phyloP scores from a whole-genome alignment of 2,113 vertebrate genomes.

The Antechinus flavipes region DNA sequence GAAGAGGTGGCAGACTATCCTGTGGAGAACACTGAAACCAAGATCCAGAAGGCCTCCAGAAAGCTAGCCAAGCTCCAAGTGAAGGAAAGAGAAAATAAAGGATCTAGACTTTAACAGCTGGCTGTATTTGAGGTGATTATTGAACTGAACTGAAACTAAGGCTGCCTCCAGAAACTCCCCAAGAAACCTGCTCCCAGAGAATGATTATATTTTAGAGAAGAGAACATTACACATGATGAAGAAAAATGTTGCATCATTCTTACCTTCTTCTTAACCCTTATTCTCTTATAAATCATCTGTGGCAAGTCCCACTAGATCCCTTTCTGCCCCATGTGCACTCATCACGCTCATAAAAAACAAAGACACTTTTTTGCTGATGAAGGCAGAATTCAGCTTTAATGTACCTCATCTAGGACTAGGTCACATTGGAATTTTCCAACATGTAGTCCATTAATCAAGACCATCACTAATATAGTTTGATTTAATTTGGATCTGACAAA shows the following conservation, averaged over 20 bases:
- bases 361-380: slow-evolving; percentile 36
- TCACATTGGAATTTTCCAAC: slow-evolving; percentile 50
- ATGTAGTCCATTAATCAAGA: slow-evolving; percentile 40
- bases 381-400: slow-evolving; percentile 24
- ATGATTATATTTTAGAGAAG: neutral
- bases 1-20: no score
- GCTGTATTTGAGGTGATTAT: no score
- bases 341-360: neutral
- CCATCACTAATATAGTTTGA: slow-evolving; percentile 38
- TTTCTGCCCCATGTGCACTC: neutral
- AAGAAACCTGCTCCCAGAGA: no score
- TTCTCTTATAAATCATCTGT: neutral
- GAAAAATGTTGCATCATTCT: no score
- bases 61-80: no score
- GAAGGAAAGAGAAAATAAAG: no score
- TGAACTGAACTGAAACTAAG: no score
- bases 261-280: neutral
- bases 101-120: no score
- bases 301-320: neutral
- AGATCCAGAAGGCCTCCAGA: no score
- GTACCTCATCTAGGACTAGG: slow-evolving; percentile 42
- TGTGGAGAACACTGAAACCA: no score
- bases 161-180: no score
- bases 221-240: no score
- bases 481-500: slow-evolving; percentile 56